Evolutionary conservation across 1,140 invertebrate species (phyloP).

Genomic region (Atta texana): DNA sequence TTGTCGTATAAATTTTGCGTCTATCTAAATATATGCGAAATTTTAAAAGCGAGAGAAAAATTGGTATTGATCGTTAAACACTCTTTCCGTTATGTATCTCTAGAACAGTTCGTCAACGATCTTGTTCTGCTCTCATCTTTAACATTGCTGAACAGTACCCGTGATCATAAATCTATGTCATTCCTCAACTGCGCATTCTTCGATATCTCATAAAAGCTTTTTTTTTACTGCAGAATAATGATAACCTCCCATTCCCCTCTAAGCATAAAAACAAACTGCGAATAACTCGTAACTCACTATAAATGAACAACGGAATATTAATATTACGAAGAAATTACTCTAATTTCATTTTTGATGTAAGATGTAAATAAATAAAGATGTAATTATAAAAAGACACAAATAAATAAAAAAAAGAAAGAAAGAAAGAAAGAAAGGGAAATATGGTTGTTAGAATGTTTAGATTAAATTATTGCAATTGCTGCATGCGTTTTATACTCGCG

Average conservation of each 20-base stretch:
- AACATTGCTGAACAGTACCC: background rate
- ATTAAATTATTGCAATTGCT: slow-evolving; percentile 7
- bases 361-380: background rate
- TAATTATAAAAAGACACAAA: background rate
- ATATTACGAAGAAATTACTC: background rate
- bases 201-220: background rate
- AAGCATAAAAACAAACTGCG: background rate
- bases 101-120: slow-evolving; percentile 28
- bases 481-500: background rate
- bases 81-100: slow-evolving; percentile 21
- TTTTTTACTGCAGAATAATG: background rate
- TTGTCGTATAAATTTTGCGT: slow-evolving; percentile 13
- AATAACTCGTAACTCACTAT: background rate
- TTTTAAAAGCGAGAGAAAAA: slow-evolving; percentile 72
- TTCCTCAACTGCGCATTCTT: slow-evolving; percentile 30
- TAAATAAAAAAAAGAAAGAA: background rate
- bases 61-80: slow-evolving; percentile 71
- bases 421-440: background rate
- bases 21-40: slow-evolving; percentile 32
- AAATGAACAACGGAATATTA: background rate
- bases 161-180: slow-evolving; percentile 31
- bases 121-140: slow-evolving; percentile 25
- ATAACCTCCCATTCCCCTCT: slow-evolving; percentile 1
- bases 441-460: background rate
- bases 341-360: background rate